A percentile compares a stretch with the other conserved stretches of the same genome.
phyloP scores from a whole-genome alignment of 2,888 invertebrate species.

The Sphaeridia pumilis region DNA sequence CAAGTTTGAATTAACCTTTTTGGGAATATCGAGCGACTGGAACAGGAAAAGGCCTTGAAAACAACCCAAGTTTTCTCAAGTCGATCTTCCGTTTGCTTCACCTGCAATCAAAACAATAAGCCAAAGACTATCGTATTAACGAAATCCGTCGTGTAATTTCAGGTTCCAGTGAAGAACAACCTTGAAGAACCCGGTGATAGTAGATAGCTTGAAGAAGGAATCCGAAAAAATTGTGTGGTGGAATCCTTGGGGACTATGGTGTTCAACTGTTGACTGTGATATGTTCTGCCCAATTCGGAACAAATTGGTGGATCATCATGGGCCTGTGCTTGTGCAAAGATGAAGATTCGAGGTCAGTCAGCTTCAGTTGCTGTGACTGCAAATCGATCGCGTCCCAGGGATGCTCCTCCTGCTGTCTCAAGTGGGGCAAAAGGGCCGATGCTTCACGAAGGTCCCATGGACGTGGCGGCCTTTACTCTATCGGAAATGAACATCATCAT shows the following conservation, averaged over 20 bases:
- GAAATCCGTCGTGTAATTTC: too few species aligned
- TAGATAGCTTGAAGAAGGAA: not conserved
- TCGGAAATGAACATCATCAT: too few species aligned
- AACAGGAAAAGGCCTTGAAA: too few species aligned
- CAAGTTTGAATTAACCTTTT: too few species aligned
- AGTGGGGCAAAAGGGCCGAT: conserved; percentile 26
- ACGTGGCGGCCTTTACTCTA: conserved; percentile 9
- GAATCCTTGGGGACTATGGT: not conserved
- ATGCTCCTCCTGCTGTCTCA: conserved; percentile 30
- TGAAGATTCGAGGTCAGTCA: conserved; percentile 39
- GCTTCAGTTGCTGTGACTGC: conserved; percentile 25
- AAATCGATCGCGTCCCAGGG: conserved; percentile 17
- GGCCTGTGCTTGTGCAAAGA: conserved; percentile 67
- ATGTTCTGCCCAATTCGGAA: conserved; percentile 10
- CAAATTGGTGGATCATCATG: too few species aligned
- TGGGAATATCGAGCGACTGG: too few species aligned
- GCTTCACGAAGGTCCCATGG: conserved; percentile 5
- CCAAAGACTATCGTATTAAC: too few species aligned
- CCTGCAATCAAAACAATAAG: too few species aligned
- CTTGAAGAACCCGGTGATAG: not conserved
- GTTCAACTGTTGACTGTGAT: conserved; percentile 4
- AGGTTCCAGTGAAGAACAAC: too few species aligned
- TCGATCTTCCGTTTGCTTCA: too few species aligned
- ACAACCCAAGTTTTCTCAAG: too few species aligned
- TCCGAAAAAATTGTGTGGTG: not conserved